Percentiles rank a stretch among this genome's conserved stretches.
phyloP scores from a whole-genome alignment of 1,140 invertebrate species.

The Sipha flava region DNA sequence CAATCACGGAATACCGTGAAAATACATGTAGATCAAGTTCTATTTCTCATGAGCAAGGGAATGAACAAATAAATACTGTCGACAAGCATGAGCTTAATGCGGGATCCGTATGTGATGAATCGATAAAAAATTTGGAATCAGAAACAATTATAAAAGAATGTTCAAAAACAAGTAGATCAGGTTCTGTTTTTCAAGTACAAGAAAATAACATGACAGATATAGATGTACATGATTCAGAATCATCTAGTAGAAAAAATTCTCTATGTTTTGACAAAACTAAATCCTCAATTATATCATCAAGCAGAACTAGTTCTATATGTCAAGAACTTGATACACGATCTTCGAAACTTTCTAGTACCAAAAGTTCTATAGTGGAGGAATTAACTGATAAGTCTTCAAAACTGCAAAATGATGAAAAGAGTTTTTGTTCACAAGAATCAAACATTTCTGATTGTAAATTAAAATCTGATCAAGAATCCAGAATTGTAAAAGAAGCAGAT shows the following conservation, averaged over 20 bases:
- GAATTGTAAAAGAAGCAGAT: not conserved
- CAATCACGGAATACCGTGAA: too few relatives aligned
- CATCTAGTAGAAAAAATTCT: not conserved
- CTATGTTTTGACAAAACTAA: not conserved
- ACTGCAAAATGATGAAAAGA: not conserved
- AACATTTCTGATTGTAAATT: not conserved
- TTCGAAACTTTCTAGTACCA: not conserved
- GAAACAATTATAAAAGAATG: not conserved
- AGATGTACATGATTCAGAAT: not conserved
- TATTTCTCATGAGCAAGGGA: not conserved
- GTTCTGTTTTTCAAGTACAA: not conserved
- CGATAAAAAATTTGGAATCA: not conserved
- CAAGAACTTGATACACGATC: not conserved
- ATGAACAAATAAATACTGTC: fast-evolving
- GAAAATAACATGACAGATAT: not conserved
- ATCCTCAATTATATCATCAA: not conserved
- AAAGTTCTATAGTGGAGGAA: not conserved
- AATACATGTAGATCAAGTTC: not conserved
- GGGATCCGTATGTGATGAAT: too few relatives aligned
- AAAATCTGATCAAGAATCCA: not conserved
- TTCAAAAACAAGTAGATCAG: not conserved
- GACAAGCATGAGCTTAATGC: not conserved
- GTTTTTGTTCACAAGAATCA: not conserved
- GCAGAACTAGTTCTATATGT: not conserved
- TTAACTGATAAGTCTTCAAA: not conserved